Base-by-base conservation (phyloP, 1,140 invertebrate genomes). In the Andrena cerasifolii region DNA sequence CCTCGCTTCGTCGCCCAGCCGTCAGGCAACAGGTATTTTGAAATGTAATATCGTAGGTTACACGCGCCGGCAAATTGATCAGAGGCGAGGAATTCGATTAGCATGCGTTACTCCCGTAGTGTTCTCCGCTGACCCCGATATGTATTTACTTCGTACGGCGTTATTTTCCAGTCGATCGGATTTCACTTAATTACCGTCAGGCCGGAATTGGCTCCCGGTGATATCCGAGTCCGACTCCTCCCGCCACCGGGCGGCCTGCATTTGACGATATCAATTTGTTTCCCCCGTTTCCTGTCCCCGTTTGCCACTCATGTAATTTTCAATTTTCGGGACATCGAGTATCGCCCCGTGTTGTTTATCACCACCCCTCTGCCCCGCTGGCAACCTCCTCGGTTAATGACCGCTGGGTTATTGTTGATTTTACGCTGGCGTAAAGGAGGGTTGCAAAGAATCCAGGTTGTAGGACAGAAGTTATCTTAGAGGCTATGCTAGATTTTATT, bases 11-110 rank as follows among this genome's bases (percentile, higher is more conserved):
- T n/a, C n/a, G n/a, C n/a, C n/a, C n/a, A n/a, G n/a, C n/a, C n/a
- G n/a, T n/a, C n/a, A n/a, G n/a, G 66, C 75, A 77, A 77, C 75
- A 77, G 75, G 75, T 77, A 77, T 71, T 77, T 61, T 6, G 45
- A 61, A 77, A 77, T 47, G 68, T 53, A 71, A 77, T 71, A 71
- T 71, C 67, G 28, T 16, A 12, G 7, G 62, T 49, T 65, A 58
- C 45, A 59, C 14, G 43, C 31, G 33, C 6, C 33, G 28, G 0
- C 63, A 31, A 31, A 28, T 28, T 14, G 12, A 49, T 45, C 40
- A 36, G 33, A 78, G 56, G 31, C 24, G 36, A 54, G 24, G n/a
- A 33, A 78, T 71, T 78, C 66, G 66, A 78, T 78, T 78, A 73
- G 40, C 58, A 51, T 51, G 49, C 49, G 49, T 24, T 51, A 8